Percentiles rank a stretch among this genome's conserved stretches.
Conservation (phyloP, 92 coral and sea anemone species). For the Scolanthus callimorphus region DNA sequence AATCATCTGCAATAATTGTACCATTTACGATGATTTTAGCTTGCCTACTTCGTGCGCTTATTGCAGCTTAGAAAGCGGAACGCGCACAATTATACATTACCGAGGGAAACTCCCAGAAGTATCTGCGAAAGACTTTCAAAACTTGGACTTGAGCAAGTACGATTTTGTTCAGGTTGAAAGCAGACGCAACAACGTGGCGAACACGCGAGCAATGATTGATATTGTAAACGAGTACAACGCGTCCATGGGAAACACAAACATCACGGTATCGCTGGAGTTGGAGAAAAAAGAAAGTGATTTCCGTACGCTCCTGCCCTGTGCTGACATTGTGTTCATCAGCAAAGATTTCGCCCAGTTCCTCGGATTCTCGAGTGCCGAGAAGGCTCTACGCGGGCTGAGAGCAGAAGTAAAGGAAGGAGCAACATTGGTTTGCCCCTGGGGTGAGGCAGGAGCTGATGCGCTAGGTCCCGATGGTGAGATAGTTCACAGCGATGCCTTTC, state of each 20-base stretch:
- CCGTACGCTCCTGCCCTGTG: slow-evolving; percentile 36
- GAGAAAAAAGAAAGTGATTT: slow-evolving; percentile 40
- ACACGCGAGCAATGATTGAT: slow-evolving; percentile 50
- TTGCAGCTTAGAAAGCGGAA: slow-evolving; percentile 41
- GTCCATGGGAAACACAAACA: slow-evolving; percentile 1
- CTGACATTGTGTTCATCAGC: slow-evolving; percentile 62
- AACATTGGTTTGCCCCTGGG: slow-evolving; percentile 61
- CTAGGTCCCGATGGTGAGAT: slow-evolving; percentile 27
- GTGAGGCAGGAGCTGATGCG: slow-evolving; percentile 65
- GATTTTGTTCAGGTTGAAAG: slow-evolving; percentile 76
- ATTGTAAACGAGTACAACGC: slow-evolving; percentile 32
- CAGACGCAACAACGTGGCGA: slow-evolving; percentile 46
- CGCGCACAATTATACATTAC: slow-evolving; percentile 62
- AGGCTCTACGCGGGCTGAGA: slow-evolving; percentile 36
- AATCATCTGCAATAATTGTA: slow-evolving; percentile 37
- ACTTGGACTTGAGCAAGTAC: slow-evolving; percentile 36
- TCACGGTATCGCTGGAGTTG: slow-evolving; percentile 60
- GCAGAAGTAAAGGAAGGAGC: slow-evolving; percentile 15
- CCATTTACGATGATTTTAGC: slow-evolving; percentile 47
- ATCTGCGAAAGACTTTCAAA: slow-evolving; percentile 34
- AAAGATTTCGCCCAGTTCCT: slow-evolving; percentile 56
- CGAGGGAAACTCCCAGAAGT: slow-evolving; percentile 63
- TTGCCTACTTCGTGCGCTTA: slow-evolving; percentile 69
- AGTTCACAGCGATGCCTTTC: slow-evolving; percentile 43
- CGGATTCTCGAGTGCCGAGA: slow-evolving; percentile 41